These are phyloP conservation scores for Anolis sagrei DNA, from an alignment of 2,113 vertebrate species.

Conservation along the genomic window DNA sequence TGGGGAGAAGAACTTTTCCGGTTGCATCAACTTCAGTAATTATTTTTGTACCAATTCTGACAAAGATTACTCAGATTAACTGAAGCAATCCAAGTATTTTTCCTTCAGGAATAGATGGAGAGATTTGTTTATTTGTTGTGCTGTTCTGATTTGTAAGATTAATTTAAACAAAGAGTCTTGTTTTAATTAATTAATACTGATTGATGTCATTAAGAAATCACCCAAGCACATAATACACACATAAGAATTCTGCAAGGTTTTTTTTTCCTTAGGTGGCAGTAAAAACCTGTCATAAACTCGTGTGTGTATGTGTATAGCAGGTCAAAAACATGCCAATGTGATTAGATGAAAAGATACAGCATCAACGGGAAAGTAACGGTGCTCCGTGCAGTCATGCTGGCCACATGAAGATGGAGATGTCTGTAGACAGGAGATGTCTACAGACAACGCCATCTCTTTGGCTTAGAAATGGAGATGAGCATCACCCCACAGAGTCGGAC, in stretches of 20 bases:
- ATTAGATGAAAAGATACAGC: too few relatives aligned
- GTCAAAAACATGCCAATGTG: too few relatives aligned
- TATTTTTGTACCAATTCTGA: neutral
- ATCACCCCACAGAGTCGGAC: too few relatives aligned
- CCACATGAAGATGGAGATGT: too few relatives aligned
- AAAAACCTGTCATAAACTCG: neutral
- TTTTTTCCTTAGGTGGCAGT: neutral
- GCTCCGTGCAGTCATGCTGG: too few relatives aligned
- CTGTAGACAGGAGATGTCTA: too few relatives aligned
- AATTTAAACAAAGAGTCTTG: neutral
- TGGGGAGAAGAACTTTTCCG: neutral
- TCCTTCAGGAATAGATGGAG: neutral
- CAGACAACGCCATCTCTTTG: too few relatives aligned
- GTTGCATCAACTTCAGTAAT: neutral
- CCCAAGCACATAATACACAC: neutral
- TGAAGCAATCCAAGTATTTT: neutral
- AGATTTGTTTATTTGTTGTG: neutral
- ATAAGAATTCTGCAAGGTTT: neutral
- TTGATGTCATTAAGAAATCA: neutral
- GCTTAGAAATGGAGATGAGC: too few relatives aligned
- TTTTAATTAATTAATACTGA: slow-evolving; percentile 29
- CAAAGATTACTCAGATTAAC: neutral
- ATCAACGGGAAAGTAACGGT: too few relatives aligned
- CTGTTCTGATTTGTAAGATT: neutral
- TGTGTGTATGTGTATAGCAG: too few relatives aligned